A percentile compares a stretch with the other conserved stretches of the same genome.
Evolutionary conservation across 2,797 vertebrate genomes (phyloP).

Genomic region (Pipistrellus pipistrellus): DNA sequence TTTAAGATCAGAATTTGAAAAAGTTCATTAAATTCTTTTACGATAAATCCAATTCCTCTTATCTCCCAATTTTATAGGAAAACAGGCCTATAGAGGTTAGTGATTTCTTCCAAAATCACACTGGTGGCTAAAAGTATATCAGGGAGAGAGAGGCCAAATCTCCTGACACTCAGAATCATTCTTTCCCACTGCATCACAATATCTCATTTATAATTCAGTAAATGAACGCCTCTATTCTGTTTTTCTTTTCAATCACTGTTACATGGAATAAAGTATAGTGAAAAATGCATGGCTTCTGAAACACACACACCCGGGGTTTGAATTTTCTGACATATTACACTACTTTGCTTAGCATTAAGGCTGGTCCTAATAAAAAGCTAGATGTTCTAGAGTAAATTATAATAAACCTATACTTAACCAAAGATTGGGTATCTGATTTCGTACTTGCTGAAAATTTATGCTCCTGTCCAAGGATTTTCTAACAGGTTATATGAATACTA

Average conservation of each 20-base stretch:
- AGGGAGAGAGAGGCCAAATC: conserved; percentile 7
- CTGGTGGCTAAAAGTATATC: conserved; percentile 3
- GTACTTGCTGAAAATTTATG: conserved; percentile 40
- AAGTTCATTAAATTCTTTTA: conserved; percentile 51
- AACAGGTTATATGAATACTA: conserved; percentile 22
- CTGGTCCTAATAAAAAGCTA: conserved; percentile 11
- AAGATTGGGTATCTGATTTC: conserved; percentile 28
- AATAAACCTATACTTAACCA: conserved; percentile 43
- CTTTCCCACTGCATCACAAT: conserved; percentile 21
- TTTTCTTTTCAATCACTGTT: conserved; percentile 7
- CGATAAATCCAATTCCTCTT: background rate
- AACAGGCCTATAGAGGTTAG: background rate
- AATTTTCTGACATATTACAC: conserved; percentile 59
- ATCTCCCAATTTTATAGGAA: conserved; percentile 36
- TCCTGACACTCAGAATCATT: background rate
- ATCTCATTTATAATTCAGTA: conserved; percentile 48
- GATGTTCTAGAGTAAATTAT: conserved; percentile 49
- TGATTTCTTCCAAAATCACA: conserved; percentile 53
- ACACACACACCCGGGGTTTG: background rate
- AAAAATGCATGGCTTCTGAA: conserved; percentile 38
- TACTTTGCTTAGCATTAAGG: conserved; percentile 31
- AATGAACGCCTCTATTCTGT: background rate
- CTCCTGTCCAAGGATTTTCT: conserved; percentile 27
- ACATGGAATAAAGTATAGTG: conserved; percentile 2
- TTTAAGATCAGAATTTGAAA: background rate